Evolutionary conservation across 2,888 invertebrate species (phyloP).

Genomic region (Ametastegia equiseti): DNA sequence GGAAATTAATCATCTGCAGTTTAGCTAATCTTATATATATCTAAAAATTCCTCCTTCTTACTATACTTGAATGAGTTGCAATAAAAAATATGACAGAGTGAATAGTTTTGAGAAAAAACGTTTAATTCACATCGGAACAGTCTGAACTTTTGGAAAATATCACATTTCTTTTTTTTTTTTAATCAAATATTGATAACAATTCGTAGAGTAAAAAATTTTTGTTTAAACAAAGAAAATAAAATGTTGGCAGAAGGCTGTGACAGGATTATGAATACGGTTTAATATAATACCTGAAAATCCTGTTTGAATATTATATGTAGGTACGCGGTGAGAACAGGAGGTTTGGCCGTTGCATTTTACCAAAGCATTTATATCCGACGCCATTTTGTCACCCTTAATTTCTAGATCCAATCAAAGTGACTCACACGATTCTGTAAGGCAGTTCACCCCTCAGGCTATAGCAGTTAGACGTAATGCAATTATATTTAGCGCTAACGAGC

Average conservation of each 20-base stretch:
- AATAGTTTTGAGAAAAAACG: no score
- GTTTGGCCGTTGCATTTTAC: slow-evolving; percentile 19
- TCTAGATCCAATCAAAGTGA: slow-evolving; percentile 73
- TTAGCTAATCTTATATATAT: not conserved
- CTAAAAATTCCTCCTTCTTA: not conserved
- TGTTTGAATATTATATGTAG: not conserved
- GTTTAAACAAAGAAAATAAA: not conserved
- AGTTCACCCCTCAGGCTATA: slow-evolving; percentile 61
- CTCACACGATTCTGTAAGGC: slow-evolving; percentile 67
- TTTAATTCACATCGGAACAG: no score
- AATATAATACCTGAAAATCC: not conserved
- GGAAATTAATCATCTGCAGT: not conserved
- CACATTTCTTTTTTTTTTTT: no score
- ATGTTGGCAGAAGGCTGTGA: not conserved
- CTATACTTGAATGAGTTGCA: not conserved
- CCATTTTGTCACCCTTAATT: slow-evolving; percentile 70
- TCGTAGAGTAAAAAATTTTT: not conserved
- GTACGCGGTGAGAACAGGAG: not conserved
- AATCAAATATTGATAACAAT: not conserved
- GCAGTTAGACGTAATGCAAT: slow-evolving; percentile 72
- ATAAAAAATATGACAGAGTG: no score
- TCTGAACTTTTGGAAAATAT: no score
- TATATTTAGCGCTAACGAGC: slow-evolving; percentile 75
- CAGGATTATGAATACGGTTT: not conserved
- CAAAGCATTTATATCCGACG: slow-evolving; percentile 52